Conservation (phyloP, 2,113 vertebrate species). For the Poecile atricapillus region DNA sequence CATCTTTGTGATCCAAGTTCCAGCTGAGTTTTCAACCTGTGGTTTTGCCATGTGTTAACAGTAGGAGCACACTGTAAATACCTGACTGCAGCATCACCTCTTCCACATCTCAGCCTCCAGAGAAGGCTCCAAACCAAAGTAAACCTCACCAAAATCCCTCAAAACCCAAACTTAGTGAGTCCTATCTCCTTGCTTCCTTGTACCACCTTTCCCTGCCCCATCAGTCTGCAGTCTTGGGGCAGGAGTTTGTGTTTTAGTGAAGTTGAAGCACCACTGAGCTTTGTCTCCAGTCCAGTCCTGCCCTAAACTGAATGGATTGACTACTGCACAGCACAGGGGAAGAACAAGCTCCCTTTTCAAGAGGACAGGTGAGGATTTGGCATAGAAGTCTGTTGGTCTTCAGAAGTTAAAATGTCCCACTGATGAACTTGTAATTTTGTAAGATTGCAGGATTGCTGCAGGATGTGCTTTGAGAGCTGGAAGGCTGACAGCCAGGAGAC, state of each 20-base stretch:
- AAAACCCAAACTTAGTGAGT: background rate
- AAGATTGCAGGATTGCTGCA: background rate
- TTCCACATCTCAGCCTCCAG: background rate
- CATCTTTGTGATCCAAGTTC: background rate
- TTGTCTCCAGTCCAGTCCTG: background rate
- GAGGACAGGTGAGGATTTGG: background rate
- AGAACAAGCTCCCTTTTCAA: background rate
- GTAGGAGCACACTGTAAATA: background rate
- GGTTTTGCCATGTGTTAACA: background rate
- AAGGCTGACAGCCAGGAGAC: background rate
- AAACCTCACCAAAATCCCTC: background rate
- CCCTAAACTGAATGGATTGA: background rate
- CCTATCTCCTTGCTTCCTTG: background rate
- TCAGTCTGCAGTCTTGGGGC: background rate
- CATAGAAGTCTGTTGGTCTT: accelerated
- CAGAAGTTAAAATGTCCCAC: background rate
- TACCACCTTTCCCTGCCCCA: background rate
- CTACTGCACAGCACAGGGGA: too few species aligned
- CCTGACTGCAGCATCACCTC: accelerated
- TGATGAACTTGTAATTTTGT: background rate
- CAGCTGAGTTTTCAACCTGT: background rate
- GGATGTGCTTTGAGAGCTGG: background rate
- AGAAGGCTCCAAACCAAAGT: background rate
- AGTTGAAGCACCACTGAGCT: background rate
- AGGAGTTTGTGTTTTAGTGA: background rate